phyloP scores from a whole-genome alignment of 2,888 invertebrate species.

The Dendrolimus pini region DNA sequence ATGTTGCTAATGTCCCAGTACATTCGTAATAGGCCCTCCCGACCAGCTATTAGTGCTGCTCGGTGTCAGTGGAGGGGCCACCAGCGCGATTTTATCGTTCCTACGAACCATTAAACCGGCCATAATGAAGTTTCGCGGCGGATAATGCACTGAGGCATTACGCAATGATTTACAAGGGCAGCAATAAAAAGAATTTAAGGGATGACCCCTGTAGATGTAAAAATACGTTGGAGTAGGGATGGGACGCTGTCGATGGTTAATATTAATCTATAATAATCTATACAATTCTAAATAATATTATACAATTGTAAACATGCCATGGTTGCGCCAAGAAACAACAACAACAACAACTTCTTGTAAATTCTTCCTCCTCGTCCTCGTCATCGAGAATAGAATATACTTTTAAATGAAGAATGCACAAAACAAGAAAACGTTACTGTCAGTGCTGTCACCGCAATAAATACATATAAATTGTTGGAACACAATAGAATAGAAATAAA shows the following conservation, averaged over 20 bases:
- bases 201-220: conserved; percentile 65
- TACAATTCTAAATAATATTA: no score
- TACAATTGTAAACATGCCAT: no score
- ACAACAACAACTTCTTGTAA: no score
- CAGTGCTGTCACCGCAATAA: no score
- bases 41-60: not conserved
- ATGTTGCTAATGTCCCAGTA: not conserved
- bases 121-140: conserved; percentile 74
- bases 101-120: conserved; percentile 74
- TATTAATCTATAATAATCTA: no score
- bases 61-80: conserved; percentile 19
- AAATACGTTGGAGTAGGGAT: conserved; percentile 27
- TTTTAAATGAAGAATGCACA: no score
- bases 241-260: conserved; percentile 4
- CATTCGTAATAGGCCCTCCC: not conserved
- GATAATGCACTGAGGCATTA: conserved; percentile 74
- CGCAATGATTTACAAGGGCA: conserved; percentile 74
- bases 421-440: no score
- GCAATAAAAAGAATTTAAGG: conserved; percentile 77
- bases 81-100: conserved; percentile 73
- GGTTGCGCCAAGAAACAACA: no score
- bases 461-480: no score
- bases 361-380: no score
- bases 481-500: no score
- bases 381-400: no score